Percentiles rank a stretch among this genome's conserved stretches.
Evolutionary conservation across 2,113 vertebrate genomes (phyloP).

Genomic region (Tragelaphus strepsiceros): DNA sequence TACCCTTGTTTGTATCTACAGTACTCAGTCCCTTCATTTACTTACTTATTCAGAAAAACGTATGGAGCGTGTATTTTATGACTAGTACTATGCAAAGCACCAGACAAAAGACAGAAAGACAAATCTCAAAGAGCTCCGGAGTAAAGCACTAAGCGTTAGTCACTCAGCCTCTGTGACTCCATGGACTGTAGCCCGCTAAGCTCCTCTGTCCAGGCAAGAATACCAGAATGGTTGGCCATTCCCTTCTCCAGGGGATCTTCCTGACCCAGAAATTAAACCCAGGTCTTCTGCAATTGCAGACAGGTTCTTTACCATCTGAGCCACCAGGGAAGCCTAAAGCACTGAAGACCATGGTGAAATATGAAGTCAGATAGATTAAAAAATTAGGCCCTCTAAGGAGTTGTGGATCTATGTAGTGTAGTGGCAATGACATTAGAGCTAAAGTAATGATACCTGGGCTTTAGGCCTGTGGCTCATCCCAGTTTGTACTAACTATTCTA

Average conservation of each 20-base stretch:
- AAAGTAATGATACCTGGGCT: not conserved
- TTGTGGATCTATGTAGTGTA: not conserved
- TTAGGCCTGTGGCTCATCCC: not conserved
- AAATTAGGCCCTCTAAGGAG: not conserved
- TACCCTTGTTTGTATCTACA: not conserved
- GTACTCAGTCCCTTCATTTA: not conserved
- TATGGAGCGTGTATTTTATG: not conserved
- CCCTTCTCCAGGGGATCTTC: not conserved
- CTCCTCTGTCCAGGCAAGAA: not conserved
- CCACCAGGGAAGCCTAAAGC: not conserved
- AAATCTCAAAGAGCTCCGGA: not conserved
- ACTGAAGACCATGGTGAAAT: not conserved
- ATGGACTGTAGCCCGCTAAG: not conserved
- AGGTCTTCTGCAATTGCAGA: not conserved
- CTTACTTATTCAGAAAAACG: not conserved
- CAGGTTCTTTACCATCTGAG: not conserved
- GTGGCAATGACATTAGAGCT: accelerated
- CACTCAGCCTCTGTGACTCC: not conserved
- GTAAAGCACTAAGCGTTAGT: not conserved
- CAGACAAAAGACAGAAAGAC: not conserved
- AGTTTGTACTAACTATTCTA: not conserved
- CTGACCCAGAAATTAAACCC: not conserved
- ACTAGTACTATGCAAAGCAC: not conserved
- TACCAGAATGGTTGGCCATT: not conserved
- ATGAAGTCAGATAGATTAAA: not conserved